Percentiles rank a stretch among this genome's conserved stretches.
These are phyloP conservation scores for Gymnoscelis rufifasciata DNA, from an alignment of 2,888 invertebrate species.

Conservation along the genomic window DNA sequence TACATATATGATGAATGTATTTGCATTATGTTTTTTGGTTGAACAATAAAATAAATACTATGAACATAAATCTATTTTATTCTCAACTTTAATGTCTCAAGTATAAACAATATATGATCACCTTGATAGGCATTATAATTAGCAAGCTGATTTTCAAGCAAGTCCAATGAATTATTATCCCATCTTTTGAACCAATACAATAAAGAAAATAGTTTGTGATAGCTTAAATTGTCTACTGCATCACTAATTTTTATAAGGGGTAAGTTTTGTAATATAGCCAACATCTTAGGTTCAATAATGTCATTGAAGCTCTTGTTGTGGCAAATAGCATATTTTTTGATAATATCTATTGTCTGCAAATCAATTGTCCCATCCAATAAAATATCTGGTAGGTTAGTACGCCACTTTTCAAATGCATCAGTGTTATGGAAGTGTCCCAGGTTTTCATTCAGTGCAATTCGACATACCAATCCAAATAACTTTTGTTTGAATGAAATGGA, in stretches of 20 bases:
- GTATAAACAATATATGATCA: slow-evolving; percentile 60
- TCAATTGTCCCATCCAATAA: slow-evolving; percentile 72
- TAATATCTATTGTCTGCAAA: slow-evolving; percentile 72
- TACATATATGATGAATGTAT: slow-evolving; percentile 34
- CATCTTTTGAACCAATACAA: slow-evolving; percentile 74
- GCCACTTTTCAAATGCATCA: slow-evolving; percentile 70
- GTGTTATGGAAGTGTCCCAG: slow-evolving; percentile 55
- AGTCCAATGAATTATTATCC: slow-evolving; percentile 61
- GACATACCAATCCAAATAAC: slow-evolving; percentile 64
- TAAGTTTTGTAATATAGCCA: slow-evolving; percentile 66
- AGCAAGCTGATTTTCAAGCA: slow-evolving; percentile 60
- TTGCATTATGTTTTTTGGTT: slow-evolving; percentile 42
- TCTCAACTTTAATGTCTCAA: slow-evolving; percentile 58
- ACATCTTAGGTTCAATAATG: slow-evolving; percentile 61
- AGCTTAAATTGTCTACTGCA: slow-evolving; percentile 55
- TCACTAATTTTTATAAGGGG: slow-evolving; percentile 59
- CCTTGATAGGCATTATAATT: slow-evolving; percentile 45
- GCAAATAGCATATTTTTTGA: slow-evolving; percentile 79
- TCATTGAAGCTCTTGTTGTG: slow-evolving; percentile 72
- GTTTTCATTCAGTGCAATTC: slow-evolving; percentile 64
- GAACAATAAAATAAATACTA: slow-evolving; percentile 40
- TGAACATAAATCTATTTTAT: slow-evolving; percentile 23
- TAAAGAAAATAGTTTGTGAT: slow-evolving; percentile 75
- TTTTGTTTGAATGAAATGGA: slow-evolving; percentile 51
- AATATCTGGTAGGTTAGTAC: slow-evolving; percentile 77